These are phyloP conservation scores for Lysiphlebus fabarum DNA, from an alignment of 1,140 invertebrate species.

Conservation along the genomic window DNA sequence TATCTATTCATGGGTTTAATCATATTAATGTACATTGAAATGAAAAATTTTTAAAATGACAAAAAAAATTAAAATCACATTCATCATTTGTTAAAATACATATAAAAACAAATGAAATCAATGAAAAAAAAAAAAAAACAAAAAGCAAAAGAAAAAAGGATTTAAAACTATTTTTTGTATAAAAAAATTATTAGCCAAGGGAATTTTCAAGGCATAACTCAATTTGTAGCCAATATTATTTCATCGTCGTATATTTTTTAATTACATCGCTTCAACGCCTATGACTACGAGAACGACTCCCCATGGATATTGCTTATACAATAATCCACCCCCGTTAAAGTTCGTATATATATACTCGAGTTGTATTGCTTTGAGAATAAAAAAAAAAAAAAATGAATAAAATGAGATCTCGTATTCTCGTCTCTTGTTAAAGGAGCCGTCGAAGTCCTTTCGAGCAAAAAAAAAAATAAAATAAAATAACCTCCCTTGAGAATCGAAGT, in stretches of 20 bases:
- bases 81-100: neutral
- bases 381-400: too few relatives aligned
- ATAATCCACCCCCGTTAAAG: too few relatives aligned
- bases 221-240: conserved; percentile 54
- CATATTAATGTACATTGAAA: too few relatives aligned
- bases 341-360: too few relatives aligned
- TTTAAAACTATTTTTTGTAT: conserved; percentile 1
- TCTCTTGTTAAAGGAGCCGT: conserved; percentile 46
- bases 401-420: conserved; percentile 4
- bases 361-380: too few relatives aligned
- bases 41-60: too few relatives aligned
- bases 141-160: neutral
- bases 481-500: conserved; percentile 43
- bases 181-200: conserved; percentile 16
- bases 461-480: too few relatives aligned
- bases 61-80: too few relatives aligned
- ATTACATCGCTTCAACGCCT: conserved; percentile 46
- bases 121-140: conserved; percentile 4
- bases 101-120: neutral
- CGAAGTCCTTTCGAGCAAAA: conserved; percentile 24
- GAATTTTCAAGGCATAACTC: conserved; percentile 31
- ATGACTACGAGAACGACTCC: conserved; percentile 21
- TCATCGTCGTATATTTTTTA: conserved; percentile 52
- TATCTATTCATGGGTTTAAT: too few relatives aligned
- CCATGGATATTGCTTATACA: conserved; percentile 4